Conservation (phyloP, 2,888 invertebrate species). For the Cotesia congregata region DNA sequence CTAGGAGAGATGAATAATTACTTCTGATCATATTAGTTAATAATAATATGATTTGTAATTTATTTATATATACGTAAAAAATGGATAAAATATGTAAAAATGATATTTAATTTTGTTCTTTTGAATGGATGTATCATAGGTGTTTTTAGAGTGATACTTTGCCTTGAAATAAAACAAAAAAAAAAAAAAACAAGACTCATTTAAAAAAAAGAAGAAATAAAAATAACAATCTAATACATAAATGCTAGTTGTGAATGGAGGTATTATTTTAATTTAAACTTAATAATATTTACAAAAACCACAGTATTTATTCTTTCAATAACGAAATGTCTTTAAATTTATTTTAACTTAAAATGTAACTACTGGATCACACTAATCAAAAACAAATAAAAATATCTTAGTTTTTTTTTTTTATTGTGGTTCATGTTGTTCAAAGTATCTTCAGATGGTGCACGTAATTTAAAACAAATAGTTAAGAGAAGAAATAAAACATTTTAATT, state of each 20-base stretch:
- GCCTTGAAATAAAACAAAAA: background rate
- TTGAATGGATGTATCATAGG: background rate
- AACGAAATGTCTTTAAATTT: background rate
- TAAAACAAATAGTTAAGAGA: background rate
- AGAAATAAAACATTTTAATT: background rate
- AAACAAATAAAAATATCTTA: background rate
- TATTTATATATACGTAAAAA: background rate
- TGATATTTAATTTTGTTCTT: background rate
- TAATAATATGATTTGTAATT: background rate
- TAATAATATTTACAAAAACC: background rate
- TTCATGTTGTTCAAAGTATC: conserved; percentile 1
- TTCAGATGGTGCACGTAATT: background rate
- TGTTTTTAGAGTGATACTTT: conserved; percentile 10
- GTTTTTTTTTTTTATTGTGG: background rate
- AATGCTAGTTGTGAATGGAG: background rate
- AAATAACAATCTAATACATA: background rate
- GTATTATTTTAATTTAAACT: conserved; percentile 10
- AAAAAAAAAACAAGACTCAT: background rate
- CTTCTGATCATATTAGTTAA: background rate
- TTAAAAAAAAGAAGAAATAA: background rate
- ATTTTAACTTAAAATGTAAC: background rate
- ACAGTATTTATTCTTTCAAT: conserved; percentile 13
- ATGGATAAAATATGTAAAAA: background rate
- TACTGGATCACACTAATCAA: background rate
- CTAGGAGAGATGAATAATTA: background rate